A percentile compares a stretch with the other conserved stretches of the same genome.
Evolutionary conservation across 2,113 vertebrate genomes (phyloP).

Genomic region (Cinclus mexicanus): DNA sequence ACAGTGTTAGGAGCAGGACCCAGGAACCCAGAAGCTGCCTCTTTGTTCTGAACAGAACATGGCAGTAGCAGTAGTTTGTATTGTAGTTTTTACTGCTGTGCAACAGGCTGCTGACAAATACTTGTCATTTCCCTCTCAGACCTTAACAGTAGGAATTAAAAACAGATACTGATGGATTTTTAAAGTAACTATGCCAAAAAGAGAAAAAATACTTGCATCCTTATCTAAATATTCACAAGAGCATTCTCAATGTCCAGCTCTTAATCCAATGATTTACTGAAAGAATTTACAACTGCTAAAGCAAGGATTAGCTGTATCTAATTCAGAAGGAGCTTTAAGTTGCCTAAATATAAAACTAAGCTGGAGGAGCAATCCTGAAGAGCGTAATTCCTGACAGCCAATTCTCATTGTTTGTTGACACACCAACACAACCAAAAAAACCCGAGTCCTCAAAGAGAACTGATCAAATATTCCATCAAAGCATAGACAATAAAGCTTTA

Average conservation of each 20-base stretch:
- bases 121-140: background rate
- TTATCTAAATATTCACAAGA: background rate
- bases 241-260: background rate
- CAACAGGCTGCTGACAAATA: constrained; percentile 2
- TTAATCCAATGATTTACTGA: constrained; percentile 7
- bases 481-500: background rate
- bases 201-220: background rate
- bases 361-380: background rate
- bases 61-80: background rate
- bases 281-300: constrained; percentile 7
- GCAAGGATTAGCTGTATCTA: constrained; percentile 1
- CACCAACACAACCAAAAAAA: background rate
- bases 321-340: background rate
- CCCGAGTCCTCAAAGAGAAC: accelerated
- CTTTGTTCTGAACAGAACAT: background rate
- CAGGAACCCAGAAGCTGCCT: background rate
- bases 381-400: background rate
- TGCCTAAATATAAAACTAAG: constrained; percentile 26
- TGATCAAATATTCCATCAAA: background rate
- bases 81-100: background rate
- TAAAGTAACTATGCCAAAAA: background rate
- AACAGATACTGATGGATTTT: background rate
- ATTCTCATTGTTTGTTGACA: background rate
- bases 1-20: background rate
- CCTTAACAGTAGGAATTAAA: background rate